Evolutionary conservation across 2,888 invertebrate genomes (phyloP), one percentile per base, ranked within the genome.

Genomic region (Rhamnusium bicolor): DNA sequence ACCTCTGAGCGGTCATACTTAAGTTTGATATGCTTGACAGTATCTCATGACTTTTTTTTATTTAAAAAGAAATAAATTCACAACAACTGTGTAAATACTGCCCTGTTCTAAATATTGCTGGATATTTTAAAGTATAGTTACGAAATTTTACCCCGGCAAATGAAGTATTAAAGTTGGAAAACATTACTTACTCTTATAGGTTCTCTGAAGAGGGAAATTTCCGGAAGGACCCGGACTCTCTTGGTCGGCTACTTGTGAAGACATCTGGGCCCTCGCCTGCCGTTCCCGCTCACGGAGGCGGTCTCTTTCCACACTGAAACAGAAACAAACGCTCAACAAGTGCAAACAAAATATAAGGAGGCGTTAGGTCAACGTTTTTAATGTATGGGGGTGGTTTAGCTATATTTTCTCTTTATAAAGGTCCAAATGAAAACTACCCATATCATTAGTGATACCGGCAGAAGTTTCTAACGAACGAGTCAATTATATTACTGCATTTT

Each of bases 221-320:
- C 91, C 91, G 77, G 83, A 84, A 80, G 90, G 88, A 53, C 73
- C 77, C 85, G 90, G 91, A 88, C 90, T 90, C 89, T 90, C 91
- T 88, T 90, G 90, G 89, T 90, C 91, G 84, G 90, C 90, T 84
- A 89, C 89, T 84, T 89, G 90, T 86, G 91, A 91, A 85, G 92
- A 92, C 91, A 93, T 93, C 89, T 93, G 93, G 87, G 93, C 93
- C 88, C 94, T 92, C 89, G 93, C 93, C 89, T 93, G 92, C 85
- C 93, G 91, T 89, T 94, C 93, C 90, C 92, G 92, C 90, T 94
- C 94, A 83, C 94, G 92, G 88, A 93, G 92, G 87, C 93, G 92
- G 89, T 93, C 93, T 89, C 94, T 92, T 88, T 93, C 93, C 85
- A 88, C 87, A 84, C 88, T 89, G 82, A 79, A 84, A 82, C 70